phyloP scores from a whole-genome alignment of 2,888 invertebrate species.

The Celastrina argiolus region DNA sequence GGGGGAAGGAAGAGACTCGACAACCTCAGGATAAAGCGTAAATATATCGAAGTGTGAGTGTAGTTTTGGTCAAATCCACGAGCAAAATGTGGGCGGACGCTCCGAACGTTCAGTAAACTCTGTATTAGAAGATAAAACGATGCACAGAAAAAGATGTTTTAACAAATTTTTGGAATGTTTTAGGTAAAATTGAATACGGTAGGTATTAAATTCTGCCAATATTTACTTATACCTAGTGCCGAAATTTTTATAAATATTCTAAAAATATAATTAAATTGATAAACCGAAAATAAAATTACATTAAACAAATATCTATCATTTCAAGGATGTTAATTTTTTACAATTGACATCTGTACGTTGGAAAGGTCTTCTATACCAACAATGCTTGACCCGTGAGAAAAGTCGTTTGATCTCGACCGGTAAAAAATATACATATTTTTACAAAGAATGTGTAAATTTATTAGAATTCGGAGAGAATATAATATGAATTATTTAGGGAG shows the following conservation, averaged over 20 bases:
- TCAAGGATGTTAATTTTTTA: neutral
- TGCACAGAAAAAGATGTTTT: neutral
- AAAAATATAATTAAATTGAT: slow-evolving; percentile 18
- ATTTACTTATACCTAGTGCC: no score
- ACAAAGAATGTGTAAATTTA: slow-evolving; percentile 46
- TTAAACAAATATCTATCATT: no score
- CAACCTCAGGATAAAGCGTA: slow-evolving; percentile 60
- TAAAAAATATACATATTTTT: slow-evolving; percentile 35
- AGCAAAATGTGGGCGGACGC: slow-evolving; percentile 57
- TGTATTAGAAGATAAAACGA: slow-evolving; percentile 35
- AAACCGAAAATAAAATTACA: no score
- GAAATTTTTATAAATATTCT: no score
- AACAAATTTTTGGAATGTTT: neutral
- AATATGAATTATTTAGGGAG: slow-evolving; percentile 47
- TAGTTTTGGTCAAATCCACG: slow-evolving; percentile 66
- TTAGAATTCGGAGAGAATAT: slow-evolving; percentile 56
- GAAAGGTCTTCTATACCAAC: neutral
- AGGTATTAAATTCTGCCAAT: no score
- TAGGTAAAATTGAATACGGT: no score
- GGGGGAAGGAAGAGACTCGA: slow-evolving; percentile 42
- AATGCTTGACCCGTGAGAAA: slow-evolving; percentile 28
- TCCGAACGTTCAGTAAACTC: slow-evolving; percentile 44
- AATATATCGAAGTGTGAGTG: slow-evolving; percentile 62
- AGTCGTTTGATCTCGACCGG: slow-evolving; percentile 20
- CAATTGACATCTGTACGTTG: neutral